Conservation (phyloP, 2,888 invertebrate genomes). For the Lochmaea crataegi region DNA sequence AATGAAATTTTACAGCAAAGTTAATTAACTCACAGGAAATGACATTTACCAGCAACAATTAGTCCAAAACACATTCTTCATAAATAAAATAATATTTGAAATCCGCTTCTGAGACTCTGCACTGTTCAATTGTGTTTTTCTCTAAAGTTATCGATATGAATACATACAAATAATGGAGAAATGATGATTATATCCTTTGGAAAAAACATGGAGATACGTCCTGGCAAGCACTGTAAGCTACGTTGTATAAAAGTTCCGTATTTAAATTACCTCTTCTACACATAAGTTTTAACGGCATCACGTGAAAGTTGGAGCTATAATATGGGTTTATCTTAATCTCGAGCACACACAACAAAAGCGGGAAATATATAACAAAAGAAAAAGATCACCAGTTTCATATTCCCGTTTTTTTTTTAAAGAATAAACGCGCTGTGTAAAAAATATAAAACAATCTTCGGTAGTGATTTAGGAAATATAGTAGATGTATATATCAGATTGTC, state of each 20-base stretch:
- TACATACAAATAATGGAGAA: too few species aligned
- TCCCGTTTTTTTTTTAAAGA: constrained; percentile 12
- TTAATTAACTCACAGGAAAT: too few species aligned
- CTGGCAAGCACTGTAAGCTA: neutral
- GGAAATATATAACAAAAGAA: constrained; percentile 17
- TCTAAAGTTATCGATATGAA: too few species aligned
- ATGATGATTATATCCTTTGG: too few species aligned
- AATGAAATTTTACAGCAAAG: too few species aligned
- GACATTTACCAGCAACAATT: too few species aligned
- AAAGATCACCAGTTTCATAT: constrained; percentile 17
- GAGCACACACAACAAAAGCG: constrained; percentile 22
- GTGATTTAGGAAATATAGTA: constrained; percentile 7
- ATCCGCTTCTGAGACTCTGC: too few species aligned
- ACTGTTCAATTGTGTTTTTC: too few species aligned
- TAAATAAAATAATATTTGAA: too few species aligned
- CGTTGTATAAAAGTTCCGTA: neutral
- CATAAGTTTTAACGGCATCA: neutral
- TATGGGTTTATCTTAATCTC: constrained; percentile 31
- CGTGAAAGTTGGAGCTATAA: constrained; percentile 22
- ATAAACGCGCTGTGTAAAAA: constrained; percentile 8
- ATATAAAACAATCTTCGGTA: constrained; percentile 11
- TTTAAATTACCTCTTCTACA: neutral
- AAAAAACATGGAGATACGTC: neutral
- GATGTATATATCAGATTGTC: constrained; percentile 7
- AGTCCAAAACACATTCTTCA: too few species aligned